Conservation (phyloP, 1,140 invertebrate genomes). For the Nymphalis io region DNA sequence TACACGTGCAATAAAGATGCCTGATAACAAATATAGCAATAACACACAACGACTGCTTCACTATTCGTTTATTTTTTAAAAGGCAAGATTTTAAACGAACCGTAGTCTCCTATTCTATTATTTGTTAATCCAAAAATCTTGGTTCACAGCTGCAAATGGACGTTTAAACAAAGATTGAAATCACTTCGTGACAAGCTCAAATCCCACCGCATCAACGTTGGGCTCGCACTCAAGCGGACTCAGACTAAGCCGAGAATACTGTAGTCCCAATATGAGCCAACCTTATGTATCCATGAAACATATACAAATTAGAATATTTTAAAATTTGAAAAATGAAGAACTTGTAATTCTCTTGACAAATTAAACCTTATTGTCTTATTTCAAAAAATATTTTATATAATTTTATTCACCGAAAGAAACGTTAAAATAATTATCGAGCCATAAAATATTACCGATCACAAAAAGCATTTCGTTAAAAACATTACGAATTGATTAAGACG, state of each 20-base stretch:
- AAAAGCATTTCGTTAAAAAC: no score
- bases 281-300: neutral
- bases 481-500: no score
- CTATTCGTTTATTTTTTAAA: no score
- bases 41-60: neutral
- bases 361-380: no score
- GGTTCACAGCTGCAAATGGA: constrained; percentile 35
- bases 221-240: constrained; percentile 41
- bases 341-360: no score
- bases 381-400: no score
- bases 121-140: constrained; percentile 19
- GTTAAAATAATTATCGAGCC: no score
- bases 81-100: no score
- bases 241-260: constrained; percentile 38
- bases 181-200: constrained; percentile 43
- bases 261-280: constrained; percentile 30
- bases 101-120: neutral
- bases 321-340: no score
- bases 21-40: neutral
- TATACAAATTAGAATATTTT: neutral
- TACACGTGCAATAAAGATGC: no score
- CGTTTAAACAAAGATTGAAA: constrained; percentile 41
- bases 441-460: no score
- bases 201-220: constrained; percentile 38
- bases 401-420: no score